Base-by-base conservation (phyloP, 2,888 invertebrate species). In the Tethea ocularis region DNA sequence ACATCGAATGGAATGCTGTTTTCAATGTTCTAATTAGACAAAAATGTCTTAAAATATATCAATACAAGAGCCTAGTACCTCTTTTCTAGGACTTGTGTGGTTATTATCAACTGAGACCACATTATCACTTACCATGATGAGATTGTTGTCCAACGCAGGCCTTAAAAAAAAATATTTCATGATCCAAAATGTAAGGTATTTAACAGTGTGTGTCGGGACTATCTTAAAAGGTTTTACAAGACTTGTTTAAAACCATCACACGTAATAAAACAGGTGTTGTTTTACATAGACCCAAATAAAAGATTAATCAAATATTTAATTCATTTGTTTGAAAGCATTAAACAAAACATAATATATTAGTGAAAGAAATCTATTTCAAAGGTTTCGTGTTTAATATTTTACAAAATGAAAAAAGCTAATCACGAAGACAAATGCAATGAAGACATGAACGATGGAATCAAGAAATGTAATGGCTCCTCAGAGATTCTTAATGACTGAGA, bases 391-490 rank as follows among this genome's bases (percentile, higher is more conserved):
- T 57, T 60, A 22, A 54, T 51, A 51, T 61, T 13, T 59, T 56
- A 61, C 46, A 51, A 55, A 22, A 62, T 51, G 53, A 57, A 60
- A 29, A 63, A 57, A 57, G 55, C 26, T 62, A 60, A 65, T 66
- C 60, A 64, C 52, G 33, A 59, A 61, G 57, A 66, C 38, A 38
- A 38, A 38, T 38, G n/a, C 38, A n/a, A 38, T 38, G 53, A 59
- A 61, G 54, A 54, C 33, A 33, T 33, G 13, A 41, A 58, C 55
- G 38, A 55, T 56, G 52, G 17, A 53, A 61, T 13, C 52, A 61
- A 57, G 61, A 59, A 56, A 51, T 56, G 36, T 52, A 65, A 70
- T 63, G 59, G 51, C 8, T 57, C 59, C 59, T 62, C 10, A 41
- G 66, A 23, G 61, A 36, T 46, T 6, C 38, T 46, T 61, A 57